Evolutionary conservation across 2,113 vertebrate species (phyloP), one percentile per base, ranked within the genome.

Genomic region (Grallaria varia): DNA sequence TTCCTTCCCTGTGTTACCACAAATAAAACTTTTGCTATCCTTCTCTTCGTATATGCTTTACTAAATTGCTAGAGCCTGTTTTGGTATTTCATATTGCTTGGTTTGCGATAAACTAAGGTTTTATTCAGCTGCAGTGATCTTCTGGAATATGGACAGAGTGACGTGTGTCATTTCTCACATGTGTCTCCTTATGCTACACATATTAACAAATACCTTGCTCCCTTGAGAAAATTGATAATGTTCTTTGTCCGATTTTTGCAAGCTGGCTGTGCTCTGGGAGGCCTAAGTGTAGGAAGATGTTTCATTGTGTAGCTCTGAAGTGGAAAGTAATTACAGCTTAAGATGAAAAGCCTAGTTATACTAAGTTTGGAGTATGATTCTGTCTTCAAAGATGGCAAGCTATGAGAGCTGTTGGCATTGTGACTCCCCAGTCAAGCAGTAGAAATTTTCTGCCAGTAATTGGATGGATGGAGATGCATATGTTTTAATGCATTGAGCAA

Each of bases 321-420:
- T 95, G 91, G 95, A 92, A 97, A 94, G 85, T 96, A 97, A 95
- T 97, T 97, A 95, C 80, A 80, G 80, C 90, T 31, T 80, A 83
- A 94, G 73, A 96, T 92, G 86, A 93, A 97, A 96, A 96, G 93
- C 87, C 85, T 96, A 81, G 79, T 95, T 96, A 84, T 25, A 39
- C 75, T 86, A 75, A 94, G 84, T 96, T 93, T 95, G 97, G 96
- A 97, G 90, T 93, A 84, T 52, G 68, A 95, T 71, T 97, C 81
- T 96, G 53, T 93, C 94, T 97, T 97, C 77, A 95, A 74, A 96
- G 64, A 85, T 95, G 50, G 73, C 68, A 25, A 7, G 75, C 87
- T 95, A 55, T 17, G 68, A 95, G 96, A 94, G 80, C 73, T 83
- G 28, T 73, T 89, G 95, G 68, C 69, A 89, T 82, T 39, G 8